These are phyloP conservation scores for Oreochromis niloticus DNA, from an alignment of 2,113 vertebrate species.

Conservation along the genomic window DNA sequence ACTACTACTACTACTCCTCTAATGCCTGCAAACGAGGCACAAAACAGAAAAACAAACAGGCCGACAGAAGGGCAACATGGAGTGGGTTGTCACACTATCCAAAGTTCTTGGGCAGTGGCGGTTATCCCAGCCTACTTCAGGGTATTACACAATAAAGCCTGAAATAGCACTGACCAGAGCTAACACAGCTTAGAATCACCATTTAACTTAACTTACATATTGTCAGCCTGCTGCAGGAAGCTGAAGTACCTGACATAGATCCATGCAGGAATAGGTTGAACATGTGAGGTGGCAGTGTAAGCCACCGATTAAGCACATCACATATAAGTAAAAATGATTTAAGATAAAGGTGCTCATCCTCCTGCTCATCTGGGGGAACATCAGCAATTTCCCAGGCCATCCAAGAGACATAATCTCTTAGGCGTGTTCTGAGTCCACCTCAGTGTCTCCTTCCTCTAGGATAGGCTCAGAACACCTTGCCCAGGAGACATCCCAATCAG, in stretches of 20 bases:
- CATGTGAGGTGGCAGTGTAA: rapidly evolving
- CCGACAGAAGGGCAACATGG: too few species aligned
- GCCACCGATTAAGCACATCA: rapidly evolving
- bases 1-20: rapidly evolving
- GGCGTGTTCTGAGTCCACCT: rapidly evolving
- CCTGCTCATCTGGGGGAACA: rapidly evolving
- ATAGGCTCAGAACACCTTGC: too few species aligned
- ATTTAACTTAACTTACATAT: rapidly evolving
- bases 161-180: neutral
- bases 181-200: neutral
- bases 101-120: rapidly evolving
- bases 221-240: rapidly evolving
- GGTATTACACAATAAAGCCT: rapidly evolving
- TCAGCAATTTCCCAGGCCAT: rapidly evolving
- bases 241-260: rapidly evolving
- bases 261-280: rapidly evolving
- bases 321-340: rapidly evolving
- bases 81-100: too few species aligned
- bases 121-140: neutral
- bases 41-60: neutral
- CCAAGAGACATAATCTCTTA: neutral
- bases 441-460: rapidly evolving
- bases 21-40: rapidly evolving
- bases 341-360: neutral
- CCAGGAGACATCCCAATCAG: rapidly evolving